Conservation (phyloP, 2,888 invertebrate genomes). For the Nephrocerus scutellatus region DNA sequence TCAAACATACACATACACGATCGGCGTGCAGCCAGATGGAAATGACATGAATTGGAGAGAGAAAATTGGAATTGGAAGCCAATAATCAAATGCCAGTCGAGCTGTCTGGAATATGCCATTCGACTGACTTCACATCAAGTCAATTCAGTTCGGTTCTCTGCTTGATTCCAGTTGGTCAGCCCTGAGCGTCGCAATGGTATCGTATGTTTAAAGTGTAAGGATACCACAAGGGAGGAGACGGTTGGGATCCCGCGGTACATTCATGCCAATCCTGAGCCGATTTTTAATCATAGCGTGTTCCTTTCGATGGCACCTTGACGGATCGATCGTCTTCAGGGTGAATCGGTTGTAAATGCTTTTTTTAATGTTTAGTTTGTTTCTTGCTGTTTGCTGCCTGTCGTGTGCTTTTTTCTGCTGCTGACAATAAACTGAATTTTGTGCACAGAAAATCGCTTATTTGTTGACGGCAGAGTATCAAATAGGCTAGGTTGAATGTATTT, state of each 20-base stretch:
- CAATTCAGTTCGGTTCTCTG: too few species aligned
- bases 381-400: slow-evolving; percentile 10
- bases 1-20: neutral
- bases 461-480: too few species aligned
- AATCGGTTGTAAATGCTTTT: slow-evolving; percentile 23
- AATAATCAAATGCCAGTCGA: slow-evolving; percentile 46
- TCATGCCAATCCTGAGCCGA: too few species aligned
- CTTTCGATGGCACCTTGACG: slow-evolving; percentile 30
- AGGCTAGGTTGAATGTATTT: too few species aligned
- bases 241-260: too few species aligned
- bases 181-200: too few species aligned
- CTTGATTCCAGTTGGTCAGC: too few species aligned
- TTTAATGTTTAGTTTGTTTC: slow-evolving; percentile 8
- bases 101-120: slow-evolving; percentile 23
- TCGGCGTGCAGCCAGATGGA: neutral
- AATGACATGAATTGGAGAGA: neutral
- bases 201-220: too few species aligned
- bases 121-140: too few species aligned
- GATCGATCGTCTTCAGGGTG: slow-evolving; percentile 24
- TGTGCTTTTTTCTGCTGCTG: slow-evolving; percentile 4
- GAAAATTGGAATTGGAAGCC: slow-evolving; percentile 46
- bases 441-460: too few species aligned
- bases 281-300: slow-evolving; percentile 30
- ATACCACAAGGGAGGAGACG: too few species aligned
- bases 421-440: too few species aligned